A percentile compares a stretch with the other conserved stretches of the same genome.
phyloP scores from a whole-genome alignment of 2,113 vertebrate species.

The Myxocyprinus asiaticus region DNA sequence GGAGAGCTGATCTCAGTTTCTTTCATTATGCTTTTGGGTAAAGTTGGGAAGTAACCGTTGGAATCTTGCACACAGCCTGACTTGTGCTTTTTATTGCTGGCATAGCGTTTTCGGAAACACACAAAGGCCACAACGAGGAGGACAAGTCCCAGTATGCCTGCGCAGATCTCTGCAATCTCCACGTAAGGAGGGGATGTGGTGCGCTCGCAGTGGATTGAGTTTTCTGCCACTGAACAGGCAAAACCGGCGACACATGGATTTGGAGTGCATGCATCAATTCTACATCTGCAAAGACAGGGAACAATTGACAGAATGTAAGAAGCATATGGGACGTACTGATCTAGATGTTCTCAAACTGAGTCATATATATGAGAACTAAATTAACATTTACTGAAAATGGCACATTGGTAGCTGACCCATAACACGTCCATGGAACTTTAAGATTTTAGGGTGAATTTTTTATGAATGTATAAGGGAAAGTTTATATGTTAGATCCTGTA shows the following conservation, averaged over 20 bases:
- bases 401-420: no score
- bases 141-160: slow-evolving; percentile 66
- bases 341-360: neutral
- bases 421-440: no score
- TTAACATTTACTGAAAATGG: neutral
- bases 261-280: slow-evolving; percentile 70
- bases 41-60: slow-evolving; percentile 82
- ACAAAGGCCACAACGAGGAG: slow-evolving; percentile 68
- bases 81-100: slow-evolving; percentile 80
- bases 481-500: no score
- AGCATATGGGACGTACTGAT: neutral
- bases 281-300: slow-evolving; percentile 74
- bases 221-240: slow-evolving; percentile 71
- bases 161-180: slow-evolving; percentile 80
- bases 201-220: slow-evolving; percentile 68
- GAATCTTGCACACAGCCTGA: slow-evolving; percentile 85
- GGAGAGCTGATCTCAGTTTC: slow-evolving; percentile 71
- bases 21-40: slow-evolving; percentile 79
- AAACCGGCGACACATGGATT: slow-evolving; percentile 75
- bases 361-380: neutral
- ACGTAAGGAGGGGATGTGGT: slow-evolving; percentile 56
- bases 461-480: no score
- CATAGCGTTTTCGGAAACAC: slow-evolving; percentile 73
- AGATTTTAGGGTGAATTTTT: no score
- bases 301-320: neutral